Base-by-base conservation (phyloP, 2,797 vertebrate species). In the Leptodactylus fallax region DNA sequence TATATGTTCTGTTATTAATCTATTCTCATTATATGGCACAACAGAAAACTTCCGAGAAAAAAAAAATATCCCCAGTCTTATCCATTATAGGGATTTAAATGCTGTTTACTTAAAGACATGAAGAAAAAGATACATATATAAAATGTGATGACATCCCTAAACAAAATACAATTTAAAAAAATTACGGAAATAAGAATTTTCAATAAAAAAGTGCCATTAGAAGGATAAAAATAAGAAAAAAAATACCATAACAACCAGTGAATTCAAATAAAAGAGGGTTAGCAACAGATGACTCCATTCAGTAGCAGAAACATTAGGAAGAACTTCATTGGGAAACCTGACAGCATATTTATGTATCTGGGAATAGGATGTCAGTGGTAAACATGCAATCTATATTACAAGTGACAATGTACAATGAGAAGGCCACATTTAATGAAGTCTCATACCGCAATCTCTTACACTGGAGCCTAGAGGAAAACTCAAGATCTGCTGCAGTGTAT, bases 311-410 rank as follows among this genome's bases (percentile, higher is more conserved):
- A 84, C 82, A 84, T 84, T 84, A 25, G 69, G 55, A 84, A 71
- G 65, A 7, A 21, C 56, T 85, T 85, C 55, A 61, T 76, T 61
- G 12, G 55, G 21, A 85, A 85, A 49, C 19, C 56, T 85, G 83
- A 85, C 83, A 85, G 71, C 83, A 76, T 72, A 76, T 76, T 85
- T 85, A 76, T 85, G 83, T 76, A 85, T 78, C 45, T 85, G 58
- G 83, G 83, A 85, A 85, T 77, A 56, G 72, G 71, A 67, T 86
- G 76, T 79, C 76, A 86, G 85, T n/a, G 17, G 85, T 86, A 86
- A 79, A 78, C 76, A 79, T 79, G 74, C 65, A 86, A 67, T 79
- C 72, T 85, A 69, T 79, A 79, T 86, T 69, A 86, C 47, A 86
- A 79, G 76, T 79, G 85, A 86, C 85, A 79, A 86, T 79, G 76